Conservation (phyloP, 2,888 invertebrate species). For the Anticlea derivata region DNA sequence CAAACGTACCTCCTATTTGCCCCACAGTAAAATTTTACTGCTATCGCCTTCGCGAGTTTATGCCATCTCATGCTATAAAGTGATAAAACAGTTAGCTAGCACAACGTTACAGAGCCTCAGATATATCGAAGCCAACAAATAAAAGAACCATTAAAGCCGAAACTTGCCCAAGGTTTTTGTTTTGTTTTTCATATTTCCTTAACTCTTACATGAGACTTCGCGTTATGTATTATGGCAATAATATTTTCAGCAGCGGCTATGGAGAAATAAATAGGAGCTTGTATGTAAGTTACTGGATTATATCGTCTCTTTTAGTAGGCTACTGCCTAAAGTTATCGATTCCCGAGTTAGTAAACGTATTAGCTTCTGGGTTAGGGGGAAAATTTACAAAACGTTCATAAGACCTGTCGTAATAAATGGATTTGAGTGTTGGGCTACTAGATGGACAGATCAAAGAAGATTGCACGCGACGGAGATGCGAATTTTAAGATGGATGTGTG, state of each 20-base stretch:
- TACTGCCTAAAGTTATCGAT: neutral
- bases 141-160: constrained; percentile 74
- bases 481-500: too few relatives aligned
- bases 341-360: neutral
- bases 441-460: too few relatives aligned
- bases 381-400: too few relatives aligned
- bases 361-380: neutral
- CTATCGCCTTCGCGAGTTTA: constrained; percentile 69
- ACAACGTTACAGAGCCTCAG: constrained; percentile 66
- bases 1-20: constrained; percentile 34
- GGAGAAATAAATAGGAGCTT: constrained; percentile 38
- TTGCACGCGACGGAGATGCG: too few relatives aligned
- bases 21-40: constrained; percentile 71
- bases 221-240: constrained; percentile 47
- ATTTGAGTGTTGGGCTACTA: too few relatives aligned
- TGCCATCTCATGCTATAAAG: constrained; percentile 80
- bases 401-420: too few relatives aligned
- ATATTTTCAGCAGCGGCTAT: constrained; percentile 45
- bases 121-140: constrained; percentile 77
- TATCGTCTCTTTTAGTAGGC: too few relatives aligned
- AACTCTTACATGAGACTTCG: constrained; percentile 47
- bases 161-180: constrained; percentile 75
- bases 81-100: constrained; percentile 81
- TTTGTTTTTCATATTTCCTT: constrained; percentile 64
- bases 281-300: constrained; percentile 19